Evolutionary conservation across 2,797 vertebrate species (phyloP), one percentile per base, ranked within the genome.

Genomic region (Peromyscus attwateri): DNA sequence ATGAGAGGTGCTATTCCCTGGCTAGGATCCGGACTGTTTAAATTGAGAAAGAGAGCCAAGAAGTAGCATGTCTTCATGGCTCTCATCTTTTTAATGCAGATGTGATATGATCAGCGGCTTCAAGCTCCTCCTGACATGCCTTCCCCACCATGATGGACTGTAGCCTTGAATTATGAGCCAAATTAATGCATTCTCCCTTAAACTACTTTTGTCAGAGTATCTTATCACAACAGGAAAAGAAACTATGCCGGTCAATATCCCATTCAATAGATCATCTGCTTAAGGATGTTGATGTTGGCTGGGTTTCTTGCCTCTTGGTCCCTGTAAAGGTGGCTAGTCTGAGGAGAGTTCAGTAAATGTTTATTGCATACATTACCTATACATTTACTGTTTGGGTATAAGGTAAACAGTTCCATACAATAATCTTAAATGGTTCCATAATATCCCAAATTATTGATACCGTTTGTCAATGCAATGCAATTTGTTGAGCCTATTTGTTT

Each of bases 391-490:
- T 25, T 83, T 16, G 40, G 21, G 57, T 40, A 80, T 52, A 80
- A 88, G 29, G 21, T 34, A 80, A 80, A 70, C 0, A 90, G 49
- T 37, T 46, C 4, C 49, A 52, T 8, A 62, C 73, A 82, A 93
- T 31, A 4, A 80, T 76, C n/a, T 55, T 57, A 89, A 88, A 64
- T 85, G n/a, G n/a, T 60, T 92, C 87, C 23, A 57, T 80, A 82
- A 92, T 64, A 52, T 73, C 55, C 11, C 10, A 82, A 93, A 92
- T 25, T 66, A 92, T n/a, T 94, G 11, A 80, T 21, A 70, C 60
- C 21, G 10, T 60, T 92, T 87, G 40, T 25, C 66, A 70, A 75
- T 87, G 13, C 10, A 71, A 90, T 2, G 19, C 1, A 49, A 57
- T 90, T 90, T 64, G 55, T 13, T 62, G 46, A 55, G 0, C 25